Evolutionary conservation across 2,113 vertebrate species (phyloP), one percentile per base, ranked within the genome.

Genomic region (Blennius ocellaris): DNA sequence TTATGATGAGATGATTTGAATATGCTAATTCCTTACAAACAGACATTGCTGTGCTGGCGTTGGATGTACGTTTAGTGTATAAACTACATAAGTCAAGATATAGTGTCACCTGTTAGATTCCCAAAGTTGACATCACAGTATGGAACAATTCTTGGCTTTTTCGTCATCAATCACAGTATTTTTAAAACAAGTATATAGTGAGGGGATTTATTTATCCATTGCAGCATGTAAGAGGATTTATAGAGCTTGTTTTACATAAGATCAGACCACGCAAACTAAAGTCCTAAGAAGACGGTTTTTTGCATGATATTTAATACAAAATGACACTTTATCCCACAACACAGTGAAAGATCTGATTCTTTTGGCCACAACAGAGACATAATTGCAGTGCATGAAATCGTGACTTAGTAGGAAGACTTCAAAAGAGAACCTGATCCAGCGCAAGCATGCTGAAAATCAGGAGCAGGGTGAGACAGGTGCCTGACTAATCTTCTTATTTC

Each of bases 401-500:
- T 41, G 56, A 85, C 77, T 80, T 77, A 62, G 52, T 58, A 50
- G 52, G 69, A 69, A 72, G 68, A 86, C 88, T 81, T 67, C 74
- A 74, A 69, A 74, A 68, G 82, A 76, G 74, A 78, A 73, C 64
- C 80, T 62, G 84, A 90, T 87, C 80, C 37, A 16, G 78, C 78
- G 82, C 80, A 87, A 76, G 76, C 73, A 78, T 72, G 82, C 81
- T 75, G 70, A 90, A 89, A 87, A 87, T 70, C 85, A 47, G 52
- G 58, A 51, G 72, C 75, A 73, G 78, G 76, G 37, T 38, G 64
- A 57, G 69, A 79, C 81, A 64, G 79, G 83, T 61, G 71, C 30
- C 73, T 66, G 78, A 74, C 70, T 92, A 93, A 94, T 92, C 86
- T 86, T 73, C 86, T 92, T 90, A 91, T 90, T 92, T 88, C 85